Evolutionary conservation across 2,888 invertebrate genomes (phyloP).

Genomic region (Spodoptera picta): DNA sequence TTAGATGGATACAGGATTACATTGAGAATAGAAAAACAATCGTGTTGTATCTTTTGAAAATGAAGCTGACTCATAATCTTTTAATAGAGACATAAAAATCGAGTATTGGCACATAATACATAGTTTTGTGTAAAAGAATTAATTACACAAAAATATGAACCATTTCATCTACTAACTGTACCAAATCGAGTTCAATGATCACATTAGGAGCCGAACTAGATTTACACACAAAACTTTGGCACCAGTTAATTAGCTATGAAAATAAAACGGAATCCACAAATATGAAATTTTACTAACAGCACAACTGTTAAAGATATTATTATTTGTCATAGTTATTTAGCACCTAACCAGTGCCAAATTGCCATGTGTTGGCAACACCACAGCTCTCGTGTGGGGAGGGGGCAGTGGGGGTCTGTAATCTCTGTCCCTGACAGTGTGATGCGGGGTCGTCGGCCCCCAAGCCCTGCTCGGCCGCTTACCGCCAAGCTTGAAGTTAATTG

Average conservation of each 20-base stretch:
- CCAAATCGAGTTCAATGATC: too few relatives aligned
- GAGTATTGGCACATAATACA: too few relatives aligned
- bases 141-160: too few relatives aligned
- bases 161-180: too few relatives aligned
- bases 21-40: slow-evolving; percentile 14
- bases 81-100: too few relatives aligned
- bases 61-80: too few relatives aligned
- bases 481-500: slow-evolving; percentile 55
- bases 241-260: slow-evolving; percentile 7
- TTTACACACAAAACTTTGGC: neutral
- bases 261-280: slow-evolving; percentile 21
- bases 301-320: slow-evolving; percentile 51
- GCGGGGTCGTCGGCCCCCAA: slow-evolving; percentile 45
- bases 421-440: slow-evolving; percentile 54
- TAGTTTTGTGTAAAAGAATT: too few relatives aligned
- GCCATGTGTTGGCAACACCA: slow-evolving; percentile 55
- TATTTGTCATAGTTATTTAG: slow-evolving; percentile 56
- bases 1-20: neutral
- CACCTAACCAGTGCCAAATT: slow-evolving; percentile 51
- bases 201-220: too few relatives aligned
- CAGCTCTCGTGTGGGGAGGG: slow-evolving; percentile 20
- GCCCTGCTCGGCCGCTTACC: slow-evolving; percentile 31
- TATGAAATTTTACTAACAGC: slow-evolving; percentile 43
- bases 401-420: slow-evolving; percentile 38
- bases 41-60: too few relatives aligned